Base-by-base conservation (phyloP, 2,797 vertebrate species). In the Diglossa cyanea region DNA sequence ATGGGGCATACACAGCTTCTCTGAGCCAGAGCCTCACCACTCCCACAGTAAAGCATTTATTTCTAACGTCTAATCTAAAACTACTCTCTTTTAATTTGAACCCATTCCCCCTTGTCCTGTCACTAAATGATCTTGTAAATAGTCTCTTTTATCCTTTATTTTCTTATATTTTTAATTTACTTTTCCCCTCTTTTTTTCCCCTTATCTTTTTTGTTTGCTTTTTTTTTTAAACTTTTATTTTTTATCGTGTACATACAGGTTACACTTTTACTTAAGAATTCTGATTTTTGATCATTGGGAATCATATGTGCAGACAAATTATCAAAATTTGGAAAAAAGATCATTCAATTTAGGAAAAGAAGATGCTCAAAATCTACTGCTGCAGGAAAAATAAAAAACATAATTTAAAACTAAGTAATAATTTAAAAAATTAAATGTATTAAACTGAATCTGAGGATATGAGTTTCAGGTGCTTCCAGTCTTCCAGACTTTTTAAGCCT, bases 111-210 rank as follows among this genome's bases (percentile, higher is more conserved):
- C 17, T 57, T 65, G 13, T n/a, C 9, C 19, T 58, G 16, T 48
- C 47, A 67, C 15, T 54, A 68, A 16, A 67, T n/a, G 4, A 13
- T 55, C 18, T 42, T 42, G 12, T 8, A 61, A 61, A 67, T 19
- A 28, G 5, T 37, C 13, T 42, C 9, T 48, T 23, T 54, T 42
- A 37, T 48, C 9, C 23, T 48, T 53, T 47, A 60, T 60, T 65
- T 53, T n/a, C 18, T 31, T 42, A 2, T 17, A 42, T 48, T 40
- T 72, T 40, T 3, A 30, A 24, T 42, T 28, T 35, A 30, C 28
- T 31, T 31, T 30, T 3, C 7, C 17, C 4, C 10, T 11, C 25
- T 5, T 44, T 60, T 21, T 60, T 21, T 9, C 0, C 2, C 24
- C 8, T 53, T 35, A 13, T 15, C 3, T 21, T 28, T 50, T 23